A percentile compares a stretch with the other conserved stretches of the same genome.
These are phyloP conservation scores for Eulithis testata DNA, from an alignment of 2,888 invertebrate species.

Conservation along the genomic window DNA sequence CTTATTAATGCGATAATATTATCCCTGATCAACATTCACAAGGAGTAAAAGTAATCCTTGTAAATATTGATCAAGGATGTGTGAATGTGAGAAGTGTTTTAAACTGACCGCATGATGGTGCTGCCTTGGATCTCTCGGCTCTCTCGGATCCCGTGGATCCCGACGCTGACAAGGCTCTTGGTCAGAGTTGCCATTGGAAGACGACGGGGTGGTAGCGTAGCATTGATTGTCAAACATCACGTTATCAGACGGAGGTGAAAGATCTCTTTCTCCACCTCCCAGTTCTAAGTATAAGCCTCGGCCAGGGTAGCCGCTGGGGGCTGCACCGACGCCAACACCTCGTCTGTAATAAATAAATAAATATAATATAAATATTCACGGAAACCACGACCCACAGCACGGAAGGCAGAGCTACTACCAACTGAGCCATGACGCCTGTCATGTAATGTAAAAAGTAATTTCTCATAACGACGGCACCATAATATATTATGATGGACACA, in stretches of 20 bases:
- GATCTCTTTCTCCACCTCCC: slow-evolving; percentile 86
- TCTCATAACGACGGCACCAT: too few relatives aligned
- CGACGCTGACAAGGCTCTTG: slow-evolving; percentile 89
- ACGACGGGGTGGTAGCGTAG: slow-evolving; percentile 97
- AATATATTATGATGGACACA: too few relatives aligned
- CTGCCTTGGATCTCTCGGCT: slow-evolving; percentile 84
- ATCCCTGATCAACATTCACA: too few relatives aligned
- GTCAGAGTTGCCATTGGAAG: slow-evolving; percentile 96
- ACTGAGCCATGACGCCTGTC: too few relatives aligned
- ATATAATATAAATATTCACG: too few relatives aligned
- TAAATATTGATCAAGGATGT: too few relatives aligned
- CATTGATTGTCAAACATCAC: slow-evolving; percentile 98
- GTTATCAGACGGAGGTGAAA: slow-evolving; percentile 96
- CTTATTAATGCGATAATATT: too few relatives aligned
- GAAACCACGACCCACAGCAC: too few relatives aligned
- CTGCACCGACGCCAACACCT: slow-evolving; percentile 76
- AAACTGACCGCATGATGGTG: slow-evolving; percentile 86
- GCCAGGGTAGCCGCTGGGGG: slow-evolving; percentile 86
- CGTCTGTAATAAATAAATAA: slow-evolving; percentile 60
- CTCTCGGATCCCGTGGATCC: slow-evolving; percentile 68
- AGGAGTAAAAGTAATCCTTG: too few relatives aligned
- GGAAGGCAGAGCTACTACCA: too few relatives aligned
- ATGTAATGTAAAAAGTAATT: too few relatives aligned
- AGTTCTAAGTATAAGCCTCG: slow-evolving; percentile 91
- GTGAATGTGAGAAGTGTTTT: too few relatives aligned